Base-by-base conservation (phyloP, 2,113 vertebrate species). In the Prionailurus viverrinus region DNA sequence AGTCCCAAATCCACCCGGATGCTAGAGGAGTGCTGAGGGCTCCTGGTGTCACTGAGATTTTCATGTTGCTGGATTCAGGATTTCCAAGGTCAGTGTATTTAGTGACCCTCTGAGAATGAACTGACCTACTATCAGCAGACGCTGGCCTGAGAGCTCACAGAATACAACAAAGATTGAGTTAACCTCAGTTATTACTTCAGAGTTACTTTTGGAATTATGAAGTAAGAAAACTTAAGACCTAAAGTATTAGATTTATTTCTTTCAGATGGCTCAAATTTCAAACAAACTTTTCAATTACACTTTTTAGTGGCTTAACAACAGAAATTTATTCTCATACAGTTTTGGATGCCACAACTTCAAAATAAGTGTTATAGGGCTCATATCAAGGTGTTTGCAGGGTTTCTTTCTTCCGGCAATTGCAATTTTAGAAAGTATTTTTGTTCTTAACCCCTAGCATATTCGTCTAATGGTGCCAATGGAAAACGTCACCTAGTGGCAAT, bases 251-350 rank as follows among this genome's bases (percentile, higher is more conserved):
- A 19, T 63, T 81, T 65, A 58, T 93, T 73, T 63, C 83, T 82
- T 87, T 83, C 84, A 79, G 33, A 31, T 73, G 45, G 39, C 48
- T 89, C 27, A 83, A 94, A 51, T 51, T 39, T 94, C 65, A 97
- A 89, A 96, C 11, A 48, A 19, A 92, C 29, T 86, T 92, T 15
- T 69, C 66, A 73, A 51, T 48, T 78, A 76, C 36, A 79, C 16
- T 82, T 68, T 93, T 93, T 48, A 89, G 71, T 79, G 83, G 33
- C 48, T 89, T 95, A 48, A 95, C 25, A 87, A 94, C 1, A 76
- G 61, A 29, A 91, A 23, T 14, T 55, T 69, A 88, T 81, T 78
- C 15, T 87, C 68, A 25, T 10, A 81, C 0, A 71, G 66, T 76
- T 93, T 5, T 80, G 33, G 39, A 91, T 41, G 58, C 33, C 33